Evolutionary conservation across 2,888 invertebrate species (phyloP), one percentile per base, ranked within the genome.

Genomic region (Notocelia uddmanniana): DNA sequence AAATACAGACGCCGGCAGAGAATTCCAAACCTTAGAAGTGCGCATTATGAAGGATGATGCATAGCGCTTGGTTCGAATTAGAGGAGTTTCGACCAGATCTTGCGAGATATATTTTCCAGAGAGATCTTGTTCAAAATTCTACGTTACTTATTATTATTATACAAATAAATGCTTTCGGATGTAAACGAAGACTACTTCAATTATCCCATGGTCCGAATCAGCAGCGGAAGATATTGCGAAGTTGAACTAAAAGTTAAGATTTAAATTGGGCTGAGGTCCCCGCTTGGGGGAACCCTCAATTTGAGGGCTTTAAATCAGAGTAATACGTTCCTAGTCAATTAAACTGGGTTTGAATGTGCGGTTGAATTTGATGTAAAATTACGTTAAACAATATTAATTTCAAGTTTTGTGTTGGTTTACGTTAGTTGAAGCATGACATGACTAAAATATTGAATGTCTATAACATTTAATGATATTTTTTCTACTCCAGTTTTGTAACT

Each of bases 291-390:
- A 83, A 82, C 87, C 87, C 87, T 88, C 87, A 63, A 83, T 87
- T 87, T 85, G 88, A 88, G 86, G 89, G 88, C 83, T 87, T 83
- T 89, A 90, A 89, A 89, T 91, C 90, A 88, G 88, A 88, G 85
- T 85, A 88, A 89, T 90, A 85, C 85, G 83, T 84, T 84, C 81
- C 79, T 84, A 85, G 86, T 89, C 89, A 88, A 90, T 89, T 89
- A 89, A 84, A 70, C 71, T 59, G 78, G 76, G 74, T 45, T 26
- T 60, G 57, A 72, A 67, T 63, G 55, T 48, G 18, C 55, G 68
- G 59, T 68, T 68, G 69, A 55, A 57, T 70, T 69, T 48, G 55
- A 57, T 45, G 48, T 19, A 18, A 18, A 26, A 31, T 31, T n/a
- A 45, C 57, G 34, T 2, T 21, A 10, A 31, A 13, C 2, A 31